Evolutionary conservation across 2,888 invertebrate species (phyloP).

Genomic region (Pasiphila rectangulata): DNA sequence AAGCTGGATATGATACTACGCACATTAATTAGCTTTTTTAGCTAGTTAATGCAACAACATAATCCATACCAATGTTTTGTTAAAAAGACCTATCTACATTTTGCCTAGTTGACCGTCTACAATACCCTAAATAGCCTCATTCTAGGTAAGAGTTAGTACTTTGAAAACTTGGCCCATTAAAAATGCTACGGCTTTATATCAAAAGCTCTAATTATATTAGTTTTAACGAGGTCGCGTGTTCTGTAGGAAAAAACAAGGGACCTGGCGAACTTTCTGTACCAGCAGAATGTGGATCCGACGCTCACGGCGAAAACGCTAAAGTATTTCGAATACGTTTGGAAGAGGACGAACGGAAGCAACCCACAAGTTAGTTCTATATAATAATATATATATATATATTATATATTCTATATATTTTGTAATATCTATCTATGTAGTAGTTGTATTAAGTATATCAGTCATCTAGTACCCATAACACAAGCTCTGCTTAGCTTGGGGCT

Average conservation of each 20-base stretch:
- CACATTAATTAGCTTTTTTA: no score
- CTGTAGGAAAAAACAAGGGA: slow-evolving; percentile 70
- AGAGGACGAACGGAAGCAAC: slow-evolving; percentile 73
- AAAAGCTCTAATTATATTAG: slow-evolving; percentile 53
- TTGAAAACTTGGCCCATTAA: slow-evolving; percentile 56
- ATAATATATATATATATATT: neutral
- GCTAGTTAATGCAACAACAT: no score
- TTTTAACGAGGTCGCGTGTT: slow-evolving; percentile 57
- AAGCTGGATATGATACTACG: no score
- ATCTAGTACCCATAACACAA: no score
- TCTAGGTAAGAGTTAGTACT: neutral
- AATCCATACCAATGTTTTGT: no score
- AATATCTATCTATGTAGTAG: neutral
- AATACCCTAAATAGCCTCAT: slow-evolving; percentile 19
- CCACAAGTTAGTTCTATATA: slow-evolving; percentile 56
- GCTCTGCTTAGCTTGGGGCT: no score
- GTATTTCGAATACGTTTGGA: slow-evolving; percentile 79
- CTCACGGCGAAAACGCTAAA: slow-evolving; percentile 66
- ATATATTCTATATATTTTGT: neutral
- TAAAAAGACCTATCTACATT: no score
- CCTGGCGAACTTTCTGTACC: slow-evolving; percentile 69
- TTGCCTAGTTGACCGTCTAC: slow-evolving; percentile 15
- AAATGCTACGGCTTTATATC: slow-evolving; percentile 51
- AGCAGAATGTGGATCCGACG: slow-evolving; percentile 65
- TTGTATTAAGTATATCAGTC: no score